Base-by-base conservation (phyloP, 2,113 vertebrate species). In the Himantopus leucocephalus region DNA sequence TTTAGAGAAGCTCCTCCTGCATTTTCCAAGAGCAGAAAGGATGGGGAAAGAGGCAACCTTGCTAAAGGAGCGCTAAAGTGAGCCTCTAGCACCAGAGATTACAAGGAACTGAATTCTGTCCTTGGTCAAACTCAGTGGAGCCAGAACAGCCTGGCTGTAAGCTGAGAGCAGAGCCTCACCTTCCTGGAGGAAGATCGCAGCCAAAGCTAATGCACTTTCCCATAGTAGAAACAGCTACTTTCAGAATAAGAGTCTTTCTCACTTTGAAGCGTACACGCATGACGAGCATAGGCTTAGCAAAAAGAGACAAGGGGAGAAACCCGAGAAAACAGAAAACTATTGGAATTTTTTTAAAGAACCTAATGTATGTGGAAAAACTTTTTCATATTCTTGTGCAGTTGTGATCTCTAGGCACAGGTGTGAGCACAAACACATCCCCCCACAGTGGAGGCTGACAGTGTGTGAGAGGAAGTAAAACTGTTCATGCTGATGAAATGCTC, bases 381-480 rank as follows among this genome's bases (percentile, higher is more conserved):
- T 91, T 81, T 62, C 41, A 53, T 58, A 37, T 91, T 96, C 56
- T 60, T 41, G 73, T 75, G 70, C 62, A 35, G 88, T 82, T 91
- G 76, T 82, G 89, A 74, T 94, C 77, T 88, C 48, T 5, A 60
- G 76, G 71, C 83, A 74, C 76, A 92, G 92, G 77, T 91, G 91
- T 73, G 89, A 95, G 71, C 67, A 50, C 45, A 89, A 92, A 84
- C 50, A 77, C 79, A 10, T 73, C 89, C 64, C 85, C 75, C 84
- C 20, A 0, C 89, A 85, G 53, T 5, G 32, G 70, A 72, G 73
- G 60, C 76, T 94, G 88, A 56, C 85, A 59, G 85, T 72, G 16
- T 5, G 37, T 35, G 43, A 63, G 63, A 95, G 53, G 45, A 85
- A 58, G 37, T 73, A 55, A 81, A 92, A 43, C 64, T 73, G 52